Conservation (phyloP, 2,797 vertebrate genomes). For the Cercopithecus hamlyni region DNA sequence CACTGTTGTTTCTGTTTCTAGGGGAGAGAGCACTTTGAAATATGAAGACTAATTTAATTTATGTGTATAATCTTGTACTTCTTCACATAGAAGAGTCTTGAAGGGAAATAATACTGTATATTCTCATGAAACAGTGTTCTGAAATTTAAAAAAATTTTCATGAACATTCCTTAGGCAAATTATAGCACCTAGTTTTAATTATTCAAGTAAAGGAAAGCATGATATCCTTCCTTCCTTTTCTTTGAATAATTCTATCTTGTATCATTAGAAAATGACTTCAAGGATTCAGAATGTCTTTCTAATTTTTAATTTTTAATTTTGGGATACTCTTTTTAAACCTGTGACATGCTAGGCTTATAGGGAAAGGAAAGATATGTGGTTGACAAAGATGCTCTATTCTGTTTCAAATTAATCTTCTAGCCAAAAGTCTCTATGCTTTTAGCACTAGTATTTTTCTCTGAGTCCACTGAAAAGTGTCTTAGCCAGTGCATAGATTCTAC, state of each 20-base stretch:
- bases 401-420: neutral
- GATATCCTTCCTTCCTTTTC: neutral
- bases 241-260: neutral
- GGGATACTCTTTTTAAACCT: neutral
- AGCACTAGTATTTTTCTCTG: neutral
- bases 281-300: neutral
- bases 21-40: neutral
- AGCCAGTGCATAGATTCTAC: neutral
- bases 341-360: neutral
- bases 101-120: neutral
- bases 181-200: neutral
- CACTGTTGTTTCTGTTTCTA: neutral
- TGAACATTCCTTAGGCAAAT: neutral
- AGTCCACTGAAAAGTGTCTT: neutral
- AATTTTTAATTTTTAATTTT: neutral
- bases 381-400: neutral
- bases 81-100: neutral
- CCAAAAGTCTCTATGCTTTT: neutral
- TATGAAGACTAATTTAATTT: neutral
- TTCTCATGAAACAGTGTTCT: neutral
- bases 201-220: neutral
- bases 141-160: neutral
- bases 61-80: neutral
- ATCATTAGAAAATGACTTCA: neutral
- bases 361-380: neutral